Base-by-base conservation (phyloP, 2,797 vertebrate species). In the Siniperca scherzeri region DNA sequence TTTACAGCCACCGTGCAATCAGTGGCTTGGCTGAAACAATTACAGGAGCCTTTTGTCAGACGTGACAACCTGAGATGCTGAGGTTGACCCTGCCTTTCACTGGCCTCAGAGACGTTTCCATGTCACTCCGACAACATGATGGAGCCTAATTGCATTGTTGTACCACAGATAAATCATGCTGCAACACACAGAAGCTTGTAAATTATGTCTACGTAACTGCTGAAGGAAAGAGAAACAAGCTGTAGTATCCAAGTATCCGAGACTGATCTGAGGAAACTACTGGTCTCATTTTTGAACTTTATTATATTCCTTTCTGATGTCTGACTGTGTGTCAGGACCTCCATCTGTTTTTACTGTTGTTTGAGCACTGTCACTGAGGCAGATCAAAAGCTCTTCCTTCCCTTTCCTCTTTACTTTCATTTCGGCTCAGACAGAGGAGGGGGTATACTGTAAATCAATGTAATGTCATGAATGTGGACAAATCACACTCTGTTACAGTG, bases 271-370 rank as follows among this genome's bases (percentile, higher is more conserved):
- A 74, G 36, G 64, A 74, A 80, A 59, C 53, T 17, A 7, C 55
- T 69, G 53, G 6, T 67, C 36, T 81, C 25, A 75, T 76, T 60
- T 72, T 27, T 48, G 1, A 22, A 55, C 40, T n/a, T 46, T 70
- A n/a, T 86, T 27, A 13, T 14, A 16, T 61, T 64, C 19, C 13
- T 59, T 61, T 72, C 56, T 17, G 33, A n/a, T 6, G 1, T 67
- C 56, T 79, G 19, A 61, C 72, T 55, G 56, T 46, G 70, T 67
- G 67, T 85, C 78, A 78, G 59, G 77, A 77, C 74, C 61, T 73
- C 57, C 80, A 85, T 88, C 86, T 91, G 86, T 82, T 91, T 93
- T 91, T 77, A 76, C 69, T 33, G 70, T 86, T 83, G 67, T 70
- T 56, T 30, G 2, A 80, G 61, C 33, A 0, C 50, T 5, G 52